Evolutionary conservation across 2,888 invertebrate genomes (phyloP).

Genomic region (Coenonympha glycerion): DNA sequence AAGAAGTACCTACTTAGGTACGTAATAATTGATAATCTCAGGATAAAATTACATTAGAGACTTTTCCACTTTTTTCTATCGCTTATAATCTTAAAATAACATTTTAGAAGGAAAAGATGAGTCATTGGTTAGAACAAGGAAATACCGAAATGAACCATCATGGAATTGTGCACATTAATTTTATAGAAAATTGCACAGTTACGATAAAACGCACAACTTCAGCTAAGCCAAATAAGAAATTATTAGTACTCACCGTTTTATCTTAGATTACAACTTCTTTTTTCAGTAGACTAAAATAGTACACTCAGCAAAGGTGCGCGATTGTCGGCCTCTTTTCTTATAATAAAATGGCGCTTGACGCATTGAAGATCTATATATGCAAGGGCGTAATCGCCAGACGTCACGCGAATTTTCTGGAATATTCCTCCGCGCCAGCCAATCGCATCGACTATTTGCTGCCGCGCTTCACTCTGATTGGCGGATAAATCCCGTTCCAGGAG

Average conservation of each 20-base stretch:
- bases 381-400: constrained; percentile 48
- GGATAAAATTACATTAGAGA: too few relatives aligned
- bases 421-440: constrained; percentile 56
- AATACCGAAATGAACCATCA: neutral
- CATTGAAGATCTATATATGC: constrained; percentile 43
- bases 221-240: constrained; percentile 9
- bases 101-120: neutral
- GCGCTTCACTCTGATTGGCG: constrained; percentile 46
- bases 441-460: constrained; percentile 30
- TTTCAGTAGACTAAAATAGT: constrained; percentile 51
- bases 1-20: too few relatives aligned
- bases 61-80: too few relatives aligned
- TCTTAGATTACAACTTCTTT: constrained; percentile 39
- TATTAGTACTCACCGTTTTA: constrained; percentile 51
- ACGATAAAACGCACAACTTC: constrained; percentile 11
- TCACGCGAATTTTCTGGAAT: constrained; percentile 67
- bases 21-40: too few relatives aligned
- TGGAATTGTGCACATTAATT: too few relatives aligned
- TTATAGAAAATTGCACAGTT: neutral
- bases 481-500: constrained; percentile 27
- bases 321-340: constrained; percentile 66
- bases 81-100: too few relatives aligned
- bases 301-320: constrained; percentile 70
- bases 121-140: neutral
- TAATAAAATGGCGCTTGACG: constrained; percentile 56